These are phyloP conservation scores for Hyperopisus bebe DNA, from an alignment of 2,113 vertebrate genomes.

Conservation along the genomic window DNA sequence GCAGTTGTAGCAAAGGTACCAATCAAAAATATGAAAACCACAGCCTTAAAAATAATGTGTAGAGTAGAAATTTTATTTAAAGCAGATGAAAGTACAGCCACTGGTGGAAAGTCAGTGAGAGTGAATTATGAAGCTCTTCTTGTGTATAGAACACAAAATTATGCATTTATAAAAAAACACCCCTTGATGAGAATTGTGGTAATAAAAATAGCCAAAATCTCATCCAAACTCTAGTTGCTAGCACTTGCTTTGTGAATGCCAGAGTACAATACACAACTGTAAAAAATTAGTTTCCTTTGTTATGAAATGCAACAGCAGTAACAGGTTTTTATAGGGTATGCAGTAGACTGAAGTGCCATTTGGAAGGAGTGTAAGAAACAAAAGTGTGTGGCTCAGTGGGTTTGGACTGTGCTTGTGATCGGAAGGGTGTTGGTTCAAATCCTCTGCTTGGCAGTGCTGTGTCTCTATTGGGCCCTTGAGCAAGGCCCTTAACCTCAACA, in stretches of 20 bases:
- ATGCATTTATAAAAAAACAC: not conserved
- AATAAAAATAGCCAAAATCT: not conserved
- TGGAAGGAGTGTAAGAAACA: not conserved
- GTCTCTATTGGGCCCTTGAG: not conserved
- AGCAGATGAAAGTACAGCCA: not conserved
- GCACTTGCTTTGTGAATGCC: not conserved
- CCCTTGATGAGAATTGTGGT: not conserved
- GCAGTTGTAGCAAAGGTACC: not conserved
- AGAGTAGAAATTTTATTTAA: not conserved
- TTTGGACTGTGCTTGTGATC: not conserved
- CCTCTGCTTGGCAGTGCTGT: not conserved
- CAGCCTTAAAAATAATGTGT: not conserved
- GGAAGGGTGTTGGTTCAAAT: not conserved
- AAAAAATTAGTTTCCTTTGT: not conserved
- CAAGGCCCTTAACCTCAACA: not conserved
- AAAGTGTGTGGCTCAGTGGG: not conserved
- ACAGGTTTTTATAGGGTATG: not conserved
- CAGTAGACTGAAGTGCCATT: not conserved
- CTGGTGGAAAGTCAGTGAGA: not conserved
- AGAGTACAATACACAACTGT: not conserved
- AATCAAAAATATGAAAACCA: not conserved
- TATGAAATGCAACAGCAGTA: not conserved
- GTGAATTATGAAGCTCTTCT: not conserved
- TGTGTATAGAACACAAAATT: not conserved
- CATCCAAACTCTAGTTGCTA: not conserved